Conservation (phyloP, 2,797 vertebrate genomes). For the Apogon talboti region DNA sequence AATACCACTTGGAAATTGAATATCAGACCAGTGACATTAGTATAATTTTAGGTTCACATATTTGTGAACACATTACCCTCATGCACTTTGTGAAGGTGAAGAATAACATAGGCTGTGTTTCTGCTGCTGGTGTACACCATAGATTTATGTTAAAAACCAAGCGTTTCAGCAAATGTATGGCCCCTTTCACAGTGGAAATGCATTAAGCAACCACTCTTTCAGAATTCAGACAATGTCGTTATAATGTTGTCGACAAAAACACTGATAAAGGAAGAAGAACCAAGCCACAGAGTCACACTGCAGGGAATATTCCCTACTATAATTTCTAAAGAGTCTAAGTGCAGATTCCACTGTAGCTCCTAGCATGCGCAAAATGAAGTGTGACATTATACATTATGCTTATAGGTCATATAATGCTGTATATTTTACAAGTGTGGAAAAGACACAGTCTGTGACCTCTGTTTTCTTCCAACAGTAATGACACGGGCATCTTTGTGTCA, state of each 20-base stretch:
- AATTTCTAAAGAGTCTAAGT: not conserved
- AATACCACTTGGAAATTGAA: not conserved
- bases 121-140: not conserved
- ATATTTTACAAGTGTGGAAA: conserved; percentile 20
- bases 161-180: not conserved
- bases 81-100: not conserved
- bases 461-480: conserved; percentile 84
- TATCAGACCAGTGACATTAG: not conserved
- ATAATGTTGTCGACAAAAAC: not conserved
- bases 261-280: conserved; percentile 7
- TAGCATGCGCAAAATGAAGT: conserved; percentile 42
- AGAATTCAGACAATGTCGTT: not conserved
- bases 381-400: conserved; percentile 39
- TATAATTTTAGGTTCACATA: not conserved
- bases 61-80: not conserved
- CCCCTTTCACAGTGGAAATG: not conserved
- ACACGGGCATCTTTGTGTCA: conserved; percentile 95
- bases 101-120: not conserved
- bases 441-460: conserved; percentile 58
- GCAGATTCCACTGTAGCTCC: conserved; percentile 27
- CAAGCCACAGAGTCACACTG: not conserved
- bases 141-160: not conserved
- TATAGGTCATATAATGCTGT: conserved; percentile 36
- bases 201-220: not conserved
- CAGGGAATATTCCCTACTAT: not conserved